Base-by-base conservation (phyloP, 1,140 invertebrate species). In the Armadillidium nasatum region DNA sequence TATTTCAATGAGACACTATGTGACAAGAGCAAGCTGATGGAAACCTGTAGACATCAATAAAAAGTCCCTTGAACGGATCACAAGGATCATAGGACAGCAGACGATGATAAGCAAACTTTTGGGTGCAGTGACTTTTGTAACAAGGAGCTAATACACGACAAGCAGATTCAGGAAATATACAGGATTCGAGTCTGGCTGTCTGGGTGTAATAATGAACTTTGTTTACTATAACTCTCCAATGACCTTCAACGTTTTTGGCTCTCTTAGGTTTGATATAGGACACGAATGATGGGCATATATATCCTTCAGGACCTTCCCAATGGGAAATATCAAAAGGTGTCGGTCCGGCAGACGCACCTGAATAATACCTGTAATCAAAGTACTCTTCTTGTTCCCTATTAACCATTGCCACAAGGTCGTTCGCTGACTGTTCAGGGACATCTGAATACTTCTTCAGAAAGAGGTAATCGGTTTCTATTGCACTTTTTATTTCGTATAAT, bases 271-370 rank as follows among this genome's bases (percentile, higher is more conserved):
- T 76, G 7, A 46, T 67, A 67, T 76, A 76, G 9, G 72, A 15
- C 9, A 76, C 75, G 69, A 70, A 44, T 21, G 50, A 67, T 19
- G 75, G 75, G 54, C 84, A 85, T 21, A 84, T 79, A 66, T 83
- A 85, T 10, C 84, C 83, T 70, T 82, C 82, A 21, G 80, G 80
- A 13, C 81, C 82, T 33, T 74, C 67, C 80, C 80, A 82, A 77
- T 81, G 70, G 3, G 60, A 60, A 23, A 45, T 10, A 75, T 76
- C 75, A 69, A 76, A 80, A 19, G 79, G 79, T 33, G 78, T 76
- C 19, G 50, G 79, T 10, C 79, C 79, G 43, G 79, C 80, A 78
- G 78, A 80, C 6, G 82, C 78, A 10, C 71, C 75, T n/a, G 23
- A 54, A 22, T 76, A 76, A 66, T 71, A 76, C 33, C 9, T n/a